These are phyloP conservation scores for Eumaeus atala DNA, from an alignment of 1,140 invertebrate genomes.

Conservation along the genomic window DNA sequence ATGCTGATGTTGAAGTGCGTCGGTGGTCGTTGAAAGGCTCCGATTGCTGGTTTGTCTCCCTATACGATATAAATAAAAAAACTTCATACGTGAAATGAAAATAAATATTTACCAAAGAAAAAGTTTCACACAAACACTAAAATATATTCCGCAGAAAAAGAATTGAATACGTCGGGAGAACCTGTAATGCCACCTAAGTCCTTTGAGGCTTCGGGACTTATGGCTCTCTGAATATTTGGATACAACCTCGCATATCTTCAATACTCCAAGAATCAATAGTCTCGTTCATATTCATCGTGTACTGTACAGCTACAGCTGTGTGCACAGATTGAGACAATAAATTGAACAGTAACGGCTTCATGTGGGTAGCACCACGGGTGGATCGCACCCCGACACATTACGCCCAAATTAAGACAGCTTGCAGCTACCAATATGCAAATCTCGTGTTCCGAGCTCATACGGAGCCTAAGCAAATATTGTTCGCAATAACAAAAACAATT, in stretches of 20 bases:
- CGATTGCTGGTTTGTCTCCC: too few relatives aligned
- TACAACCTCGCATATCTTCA: constrained; percentile 4
- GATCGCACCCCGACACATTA: constrained; percentile 41
- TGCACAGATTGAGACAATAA: constrained; percentile 50
- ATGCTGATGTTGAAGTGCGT: too few relatives aligned
- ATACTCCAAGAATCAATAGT: constrained; percentile 23
- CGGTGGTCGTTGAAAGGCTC: too few relatives aligned
- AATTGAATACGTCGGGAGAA: neutral
- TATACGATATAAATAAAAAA: too few relatives aligned
- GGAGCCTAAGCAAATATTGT: constrained; percentile 16
- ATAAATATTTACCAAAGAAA: too few relatives aligned
- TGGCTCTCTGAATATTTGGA: constrained; percentile 5
- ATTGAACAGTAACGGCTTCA: constrained; percentile 40
- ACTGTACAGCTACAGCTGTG: constrained; percentile 33
- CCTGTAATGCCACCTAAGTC: constrained; percentile 9
- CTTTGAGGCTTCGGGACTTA: neutral
- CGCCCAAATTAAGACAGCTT: constrained; percentile 50
- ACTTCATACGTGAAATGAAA: too few relatives aligned
- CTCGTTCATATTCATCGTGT: constrained; percentile 22
- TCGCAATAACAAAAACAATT: constrained; percentile 6
- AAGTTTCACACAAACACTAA: neutral
- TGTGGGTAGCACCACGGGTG: constrained; percentile 31
- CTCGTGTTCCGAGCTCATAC: constrained; percentile 19
- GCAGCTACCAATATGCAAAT: constrained; percentile 45
- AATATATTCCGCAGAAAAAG: constrained; percentile 1